Base-by-base conservation (phyloP, 1,140 invertebrate genomes). In the Solen grandis region DNA sequence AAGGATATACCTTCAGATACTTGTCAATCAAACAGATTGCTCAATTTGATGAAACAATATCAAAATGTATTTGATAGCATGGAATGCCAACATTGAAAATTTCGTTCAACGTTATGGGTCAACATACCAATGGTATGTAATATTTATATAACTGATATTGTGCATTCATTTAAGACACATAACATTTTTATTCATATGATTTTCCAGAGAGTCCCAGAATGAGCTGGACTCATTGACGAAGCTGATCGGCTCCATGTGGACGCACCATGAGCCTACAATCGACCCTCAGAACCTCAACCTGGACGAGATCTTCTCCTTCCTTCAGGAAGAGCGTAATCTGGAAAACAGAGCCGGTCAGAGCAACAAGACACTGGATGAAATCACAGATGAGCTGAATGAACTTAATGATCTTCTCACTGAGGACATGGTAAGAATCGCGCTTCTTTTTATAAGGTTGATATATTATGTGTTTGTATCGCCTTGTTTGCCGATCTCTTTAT, bases 261-360 rank as follows among this genome's bases (percentile, higher is more conserved):
- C 93, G 1, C 95, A 94, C 50, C 85, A 87, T 74, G 83, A 89
- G 46, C 85, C 94, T 52, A 90, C 93, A 41, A 91, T 92, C 13
- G 93, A 94, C 5, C 88, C 92, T 22, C 94, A 96, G 74, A 96
- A 96, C 0, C 95, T 98, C 0, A 97, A 98, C 90, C 93, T 99
- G 63, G 97, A 99, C 90, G 97, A 97, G 92, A 93, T 99, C 86
- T 99, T 98, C 92, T 96, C 96, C 60, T 99, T 99, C 90, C 93
- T 99, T 10, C 96, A 96, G 19, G 95, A 96, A 86, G 94, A 91
- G 52, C 85, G 83, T 19, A 59, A 29, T 16, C 83, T 87, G 31
- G 81, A 83, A 5, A 59, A 62, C n/a, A 74, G 59, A 16, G 70
- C 14, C 78, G 80, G 38, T 72, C 83, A 14, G 33, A 59, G 13